Evolutionary conservation across 2,888 invertebrate genomes (phyloP), one percentile per base, ranked within the genome.

Genomic region (Teleogryllus oceanicus): DNA sequence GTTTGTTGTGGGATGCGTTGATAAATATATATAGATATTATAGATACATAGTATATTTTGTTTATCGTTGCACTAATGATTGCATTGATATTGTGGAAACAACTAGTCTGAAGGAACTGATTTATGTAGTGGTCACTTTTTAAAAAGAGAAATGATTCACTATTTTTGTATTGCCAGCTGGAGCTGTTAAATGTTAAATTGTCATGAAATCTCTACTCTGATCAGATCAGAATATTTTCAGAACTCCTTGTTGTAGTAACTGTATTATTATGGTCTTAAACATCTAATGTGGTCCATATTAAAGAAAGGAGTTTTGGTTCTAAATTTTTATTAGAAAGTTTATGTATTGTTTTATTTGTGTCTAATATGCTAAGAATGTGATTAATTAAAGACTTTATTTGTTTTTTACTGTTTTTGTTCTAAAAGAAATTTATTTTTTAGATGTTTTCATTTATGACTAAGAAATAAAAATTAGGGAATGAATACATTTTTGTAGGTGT

Each of bases 321-420:
- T 62, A 62, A 62, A 62, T 62, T 62, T 37, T 62, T 62, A 62
- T 62, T 11, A 62, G 37, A 37, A 62, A 62, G 62, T 62, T 62
- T 62, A 62, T 62, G 62, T 62, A n/a, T 16, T 62, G n/a, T 62
- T 62, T 62, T 62, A 62, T 62, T 62, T 62, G 62, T 62, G 62
- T 62, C 16, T 62, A 62, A 62, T 16, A n/a, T 62, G n/a, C n/a
- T 62, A 62, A 11, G 62, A 62, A 62, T 62, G 37, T 37, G 37
- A 37, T 37, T 37, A 37, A 37, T 62, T 62, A 62, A 62, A 62
- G n/a, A n/a, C 62, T 62, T 62, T 62, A 11, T 62, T 62, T 62
- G 62, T 62, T 62, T 62, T 24, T 62, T 62, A 62, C 62, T 62
- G 62, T 62, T 62, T 62, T 62, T 62, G 62, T 62, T 62, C 62